Percentiles rank a stretch among this genome's conserved stretches.
Evolutionary conservation across 2,113 vertebrate species (phyloP).

Genomic region (Neopipo cinnamomea): DNA sequence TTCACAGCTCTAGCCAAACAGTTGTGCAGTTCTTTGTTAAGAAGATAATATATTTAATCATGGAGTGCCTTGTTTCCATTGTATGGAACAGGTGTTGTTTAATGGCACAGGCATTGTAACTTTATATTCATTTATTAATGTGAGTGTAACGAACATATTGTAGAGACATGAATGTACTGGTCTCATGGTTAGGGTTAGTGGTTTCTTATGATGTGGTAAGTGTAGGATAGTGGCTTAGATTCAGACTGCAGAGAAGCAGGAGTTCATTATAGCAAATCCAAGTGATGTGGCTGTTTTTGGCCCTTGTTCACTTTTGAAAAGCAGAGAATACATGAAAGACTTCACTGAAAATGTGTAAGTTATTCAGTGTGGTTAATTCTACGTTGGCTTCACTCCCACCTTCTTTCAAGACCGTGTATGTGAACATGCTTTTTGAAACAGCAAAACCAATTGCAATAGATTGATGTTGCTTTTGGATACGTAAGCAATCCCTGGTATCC

Average conservation of each 20-base stretch:
- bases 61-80: not conserved
- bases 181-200: not conserved
- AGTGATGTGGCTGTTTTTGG: conserved; percentile 31
- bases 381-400: not conserved
- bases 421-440: conserved; percentile 6
- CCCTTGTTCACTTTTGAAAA: not conserved
- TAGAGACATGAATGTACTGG: not conserved
- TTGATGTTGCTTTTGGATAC: not conserved
- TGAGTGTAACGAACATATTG: not conserved
- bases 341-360: conserved; percentile 24
- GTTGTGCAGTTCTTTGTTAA: conserved; percentile 43
- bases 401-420: conserved; percentile 19
- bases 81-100: conserved; percentile 36
- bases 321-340: not conserved
- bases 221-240: not conserved
- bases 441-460: not conserved
- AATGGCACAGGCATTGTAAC: conserved; percentile 4
- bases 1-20: conserved; percentile 52
- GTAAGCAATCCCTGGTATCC: not conserved
- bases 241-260: not conserved
- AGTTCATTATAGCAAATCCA: not conserved
- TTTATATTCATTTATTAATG: not conserved
- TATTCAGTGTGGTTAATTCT: conserved; percentile 52
- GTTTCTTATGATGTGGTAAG: conserved; percentile 40
- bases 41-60: conserved; percentile 34